phyloP scores from a whole-genome alignment of 2,888 invertebrate species.

The Dendrolimus houi region DNA sequence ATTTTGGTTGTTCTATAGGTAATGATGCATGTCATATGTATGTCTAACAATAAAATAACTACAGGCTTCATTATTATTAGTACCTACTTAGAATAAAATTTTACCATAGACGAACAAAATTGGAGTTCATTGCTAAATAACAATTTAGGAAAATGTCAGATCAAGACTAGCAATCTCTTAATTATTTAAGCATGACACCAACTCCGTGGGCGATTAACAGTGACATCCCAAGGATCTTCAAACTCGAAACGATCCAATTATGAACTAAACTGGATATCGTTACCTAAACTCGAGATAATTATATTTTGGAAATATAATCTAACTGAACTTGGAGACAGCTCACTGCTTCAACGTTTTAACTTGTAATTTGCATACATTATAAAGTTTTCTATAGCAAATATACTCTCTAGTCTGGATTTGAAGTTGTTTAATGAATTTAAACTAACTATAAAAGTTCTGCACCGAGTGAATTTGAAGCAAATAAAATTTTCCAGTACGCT shows the following conservation, averaged over 20 bases:
- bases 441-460: constrained; percentile 8
- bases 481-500: neutral
- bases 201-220: too few species aligned
- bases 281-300: constrained; percentile 30
- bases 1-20: too few species aligned
- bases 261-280: constrained; percentile 28
- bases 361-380: constrained; percentile 34
- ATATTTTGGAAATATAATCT: constrained; percentile 34
- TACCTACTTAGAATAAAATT: too few species aligned
- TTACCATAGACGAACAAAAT: too few species aligned
- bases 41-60: too few species aligned
- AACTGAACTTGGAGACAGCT: constrained; percentile 26
- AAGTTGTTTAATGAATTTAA: constrained; percentile 17
- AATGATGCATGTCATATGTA: too few species aligned
- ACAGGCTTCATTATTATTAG: too few species aligned
- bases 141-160: too few species aligned
- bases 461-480: constrained; percentile 4
- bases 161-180: too few species aligned
- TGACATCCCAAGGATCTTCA: too few species aligned
- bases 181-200: too few species aligned
- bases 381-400: constrained; percentile 27
- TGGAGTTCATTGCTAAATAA: too few species aligned
- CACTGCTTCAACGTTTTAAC: constrained; percentile 20
- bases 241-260: constrained; percentile 15
- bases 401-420: constrained; percentile 14